These are phyloP conservation scores for Quadriops clusia DNA, from an alignment of 2,888 invertebrate species.

Conservation along the genomic window DNA sequence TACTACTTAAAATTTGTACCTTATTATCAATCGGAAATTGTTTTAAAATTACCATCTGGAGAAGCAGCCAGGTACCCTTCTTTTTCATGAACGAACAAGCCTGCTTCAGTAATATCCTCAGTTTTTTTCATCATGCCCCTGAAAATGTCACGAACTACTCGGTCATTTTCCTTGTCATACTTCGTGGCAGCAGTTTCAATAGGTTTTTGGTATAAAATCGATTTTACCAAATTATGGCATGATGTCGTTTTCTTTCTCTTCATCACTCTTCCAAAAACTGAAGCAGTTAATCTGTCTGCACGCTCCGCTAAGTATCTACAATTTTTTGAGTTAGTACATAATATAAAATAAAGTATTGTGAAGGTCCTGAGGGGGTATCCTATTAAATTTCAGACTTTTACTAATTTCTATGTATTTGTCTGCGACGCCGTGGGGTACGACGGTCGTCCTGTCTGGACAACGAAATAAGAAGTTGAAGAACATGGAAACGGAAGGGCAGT, in stretches of 20 bases:
- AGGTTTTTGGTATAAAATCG: conserved; percentile 3
- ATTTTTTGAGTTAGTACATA: too few species aligned
- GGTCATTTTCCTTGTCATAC: conserved; percentile 6
- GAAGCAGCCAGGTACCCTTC: conserved; percentile 6
- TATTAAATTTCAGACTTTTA: too few species aligned
- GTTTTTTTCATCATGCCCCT: too few species aligned
- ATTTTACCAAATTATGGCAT: conserved; percentile 10
- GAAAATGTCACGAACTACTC: not conserved
- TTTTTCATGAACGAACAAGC: conserved; percentile 3
- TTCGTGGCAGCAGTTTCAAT: conserved; percentile 2
- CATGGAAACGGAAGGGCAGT: too few species aligned
- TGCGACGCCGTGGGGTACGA: too few species aligned
- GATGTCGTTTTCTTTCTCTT: conserved; percentile 7
- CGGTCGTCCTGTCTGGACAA: too few species aligned
- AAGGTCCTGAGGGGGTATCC: too few species aligned
- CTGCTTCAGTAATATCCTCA: conserved; percentile 2
- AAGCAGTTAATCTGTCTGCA: conserved; percentile 10
- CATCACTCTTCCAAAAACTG: conserved; percentile 9
- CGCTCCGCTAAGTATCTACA: too few species aligned
- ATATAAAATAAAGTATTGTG: too few species aligned
- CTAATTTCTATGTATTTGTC: too few species aligned
- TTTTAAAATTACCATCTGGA: conserved; percentile 7
- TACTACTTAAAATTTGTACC: too few species aligned
- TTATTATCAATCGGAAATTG: not conserved
- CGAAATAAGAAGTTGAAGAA: too few species aligned